These are phyloP conservation scores for Labeo calbasu DNA, from an alignment of 2,797 vertebrate species.

Conservation along the genomic window DNA sequence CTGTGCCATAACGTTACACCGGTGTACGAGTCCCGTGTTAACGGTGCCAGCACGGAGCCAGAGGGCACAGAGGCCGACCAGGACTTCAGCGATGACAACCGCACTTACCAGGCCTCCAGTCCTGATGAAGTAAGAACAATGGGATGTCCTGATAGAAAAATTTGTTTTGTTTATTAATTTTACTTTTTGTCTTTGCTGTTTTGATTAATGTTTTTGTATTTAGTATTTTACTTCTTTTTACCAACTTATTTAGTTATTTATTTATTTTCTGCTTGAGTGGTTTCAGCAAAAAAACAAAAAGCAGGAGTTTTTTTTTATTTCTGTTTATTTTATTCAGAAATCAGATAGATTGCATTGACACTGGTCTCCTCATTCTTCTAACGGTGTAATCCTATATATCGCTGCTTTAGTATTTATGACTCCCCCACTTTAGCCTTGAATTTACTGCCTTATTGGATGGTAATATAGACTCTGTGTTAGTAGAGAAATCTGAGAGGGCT, in stretches of 20 bases:
- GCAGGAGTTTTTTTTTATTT: not conserved
- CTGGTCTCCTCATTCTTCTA: constrained; percentile 43
- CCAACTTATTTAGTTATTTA: too few species aligned
- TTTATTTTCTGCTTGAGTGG: not conserved
- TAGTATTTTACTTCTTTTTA: too few species aligned
- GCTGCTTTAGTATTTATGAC: constrained; percentile 59
- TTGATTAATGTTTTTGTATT: too few species aligned
- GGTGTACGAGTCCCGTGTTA: constrained; percentile 84
- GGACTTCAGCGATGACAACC: constrained; percentile 93
- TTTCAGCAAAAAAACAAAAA: not conserved
- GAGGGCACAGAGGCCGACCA: constrained; percentile 92
- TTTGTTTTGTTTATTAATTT: not conserved
- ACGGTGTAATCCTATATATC: constrained; percentile 61
- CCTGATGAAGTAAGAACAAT: constrained; percentile 89
- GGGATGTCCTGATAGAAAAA: not conserved
- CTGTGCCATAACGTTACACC: constrained; percentile 98
- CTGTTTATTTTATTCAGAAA: constrained; percentile 36
- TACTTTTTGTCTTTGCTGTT: too few species aligned
- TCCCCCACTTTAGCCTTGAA: constrained; percentile 39
- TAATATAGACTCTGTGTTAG: constrained; percentile 53
- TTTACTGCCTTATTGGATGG: constrained; percentile 57
- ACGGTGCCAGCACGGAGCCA: constrained; percentile 75
- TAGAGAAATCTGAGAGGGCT: constrained; percentile 55
- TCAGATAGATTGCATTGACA: constrained; percentile 49
- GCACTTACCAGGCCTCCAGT: constrained; percentile 96